Conservation (phyloP, 2,113 vertebrate species). For the Rynchops niger region DNA sequence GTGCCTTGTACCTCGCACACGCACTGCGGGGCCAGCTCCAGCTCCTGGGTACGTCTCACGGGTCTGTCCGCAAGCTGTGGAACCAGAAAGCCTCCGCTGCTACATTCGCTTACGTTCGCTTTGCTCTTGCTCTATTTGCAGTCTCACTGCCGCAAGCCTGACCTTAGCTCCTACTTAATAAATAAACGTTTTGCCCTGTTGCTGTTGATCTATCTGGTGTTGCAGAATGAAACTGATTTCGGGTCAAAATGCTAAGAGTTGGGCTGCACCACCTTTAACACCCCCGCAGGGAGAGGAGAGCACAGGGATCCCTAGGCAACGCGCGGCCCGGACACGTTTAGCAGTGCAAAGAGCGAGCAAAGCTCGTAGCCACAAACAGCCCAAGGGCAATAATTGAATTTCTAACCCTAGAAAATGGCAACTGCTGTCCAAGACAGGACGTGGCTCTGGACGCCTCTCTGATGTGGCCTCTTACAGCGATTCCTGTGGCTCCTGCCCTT, state of each 20-base stretch:
- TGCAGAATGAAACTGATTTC: background rate
- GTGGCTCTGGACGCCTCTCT: background rate
- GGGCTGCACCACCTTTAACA: background rate
- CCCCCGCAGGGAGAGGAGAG: background rate
- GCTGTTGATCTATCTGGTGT: background rate
- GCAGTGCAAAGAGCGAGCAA: background rate
- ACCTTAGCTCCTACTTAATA: background rate
- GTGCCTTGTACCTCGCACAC: background rate
- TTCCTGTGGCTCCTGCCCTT: background rate
- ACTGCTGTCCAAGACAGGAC: background rate
- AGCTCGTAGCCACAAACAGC: background rate
- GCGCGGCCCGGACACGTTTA: background rate
- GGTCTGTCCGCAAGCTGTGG: background rate
- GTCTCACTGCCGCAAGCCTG: background rate
- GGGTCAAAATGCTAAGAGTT: background rate
- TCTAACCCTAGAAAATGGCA: background rate
- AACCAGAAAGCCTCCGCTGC: background rate
- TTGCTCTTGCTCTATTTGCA: background rate
- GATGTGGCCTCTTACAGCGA: background rate
- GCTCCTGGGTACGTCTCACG: background rate
- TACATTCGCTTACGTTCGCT: background rate
- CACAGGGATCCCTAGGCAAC: background rate
- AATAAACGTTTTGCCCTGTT: constrained; percentile 22
- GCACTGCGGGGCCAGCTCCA: background rate
- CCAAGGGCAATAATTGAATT: background rate